Base-by-base conservation (phyloP, 2,888 invertebrate species). In the Neelides folsomi region DNA sequence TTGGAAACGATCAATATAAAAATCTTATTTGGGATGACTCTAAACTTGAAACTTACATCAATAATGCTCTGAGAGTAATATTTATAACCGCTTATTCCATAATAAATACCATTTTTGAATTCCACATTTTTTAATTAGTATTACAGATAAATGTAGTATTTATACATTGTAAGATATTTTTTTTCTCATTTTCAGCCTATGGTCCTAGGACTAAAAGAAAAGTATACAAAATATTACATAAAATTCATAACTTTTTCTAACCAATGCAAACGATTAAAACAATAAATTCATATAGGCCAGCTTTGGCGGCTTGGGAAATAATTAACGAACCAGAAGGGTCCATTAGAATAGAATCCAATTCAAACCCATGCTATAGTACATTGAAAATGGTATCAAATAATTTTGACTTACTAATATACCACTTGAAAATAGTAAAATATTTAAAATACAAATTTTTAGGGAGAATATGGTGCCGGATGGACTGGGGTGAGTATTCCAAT, bases 401-500 rank as follows among this genome's bases (percentile, higher is more conserved):
- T 27, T 27, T 27, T n/a, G n/a, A n/a, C n/a, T n/a, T n/a, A n/a
- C n/a, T n/a, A n/a, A n/a, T n/a, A n/a, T n/a, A n/a, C n/a, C n/a
- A n/a, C n/a, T n/a, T n/a, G n/a, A n/a, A n/a, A n/a, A n/a, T n/a
- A n/a, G n/a, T n/a, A n/a, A n/a, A n/a, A n/a, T n/a, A n/a, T n/a
- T n/a, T 65, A 57, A 42, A 65, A 66, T 45, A 66, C 66, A 4
- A 49, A 13, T 12, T 42, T 40, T 27, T 49, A 66, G 48, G 58
- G 58, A 2, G 56, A 58, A 19, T 52, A 54, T 18, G 66, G 66
- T 2, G 66, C 66, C n/a, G 66, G 66, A 5, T 66, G 66, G 64
- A 55, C 62, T 18, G 57, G 55, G 10, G 50, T 38, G 13, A 43
- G 44, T 34, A 58, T 64, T 48, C 64, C 65, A 10, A 62, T 60